Evolutionary conservation across 2,888 invertebrate species (phyloP), one percentile per base, ranked within the genome.

Genomic region (Athetis lepigone): DNA sequence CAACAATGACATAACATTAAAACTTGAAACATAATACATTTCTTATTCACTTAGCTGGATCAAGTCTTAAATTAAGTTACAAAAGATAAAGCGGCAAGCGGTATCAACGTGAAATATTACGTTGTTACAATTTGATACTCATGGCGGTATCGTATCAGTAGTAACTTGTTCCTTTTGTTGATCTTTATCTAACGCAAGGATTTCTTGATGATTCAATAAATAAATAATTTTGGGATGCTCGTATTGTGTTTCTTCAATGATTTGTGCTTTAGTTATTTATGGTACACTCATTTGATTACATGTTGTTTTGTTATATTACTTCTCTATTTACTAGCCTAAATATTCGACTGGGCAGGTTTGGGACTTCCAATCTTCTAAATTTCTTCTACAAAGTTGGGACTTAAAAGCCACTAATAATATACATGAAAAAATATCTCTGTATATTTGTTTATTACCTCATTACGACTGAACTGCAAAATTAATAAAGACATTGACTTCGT

Each of bases 71-170:
- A 75, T 70, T 70, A 70, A 71, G 70, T 71, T 68, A 54, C 42
- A 21, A 23, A 25, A 71, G 76, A 71, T 71, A 71, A 70, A 46
- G 45, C 29, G 55, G 43, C 46, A 62, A 70, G 43, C 43, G 23
- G 39, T 71, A 71, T 75, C 62, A 25, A 27, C 40, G 56, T 71
- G 70, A 71, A 75, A 52, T 75, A 61, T 71, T 70, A 70, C 75
- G 70, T 75, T 70, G 75, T 75, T 56, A 56, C 70, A 71, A 70
- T 71, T 61, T 70, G 76, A 75, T 71, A 71, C 76, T 61, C 63
- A 75, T 42, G 61, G 76, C 69, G 16, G 55, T 40, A 13, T 51
- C 54, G 49, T 71, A 75, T 57, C 71, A 54, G 71, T 57, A 75
- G 76, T 75, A 5, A 49, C 42, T 40, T 29, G 76, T 57, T 62